These are phyloP conservation scores for Drosophila rhopaloa DNA, from an alignment of 1,140 invertebrate genomes.

Conservation along the genomic window DNA sequence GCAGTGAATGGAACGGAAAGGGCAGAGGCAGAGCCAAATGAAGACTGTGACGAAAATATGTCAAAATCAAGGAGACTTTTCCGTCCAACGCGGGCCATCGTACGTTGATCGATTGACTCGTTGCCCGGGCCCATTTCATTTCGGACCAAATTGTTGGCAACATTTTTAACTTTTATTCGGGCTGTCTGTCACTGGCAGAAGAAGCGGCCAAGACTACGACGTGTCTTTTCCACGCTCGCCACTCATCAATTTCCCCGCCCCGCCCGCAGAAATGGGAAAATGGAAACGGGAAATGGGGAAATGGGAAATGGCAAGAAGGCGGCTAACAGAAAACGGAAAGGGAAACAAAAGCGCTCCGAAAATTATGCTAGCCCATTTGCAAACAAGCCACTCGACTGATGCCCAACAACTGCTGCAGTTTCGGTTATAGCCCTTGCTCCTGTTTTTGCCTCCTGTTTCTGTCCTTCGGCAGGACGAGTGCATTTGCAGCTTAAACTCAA, in stretches of 20 bases:
- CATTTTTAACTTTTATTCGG: conserved; percentile 77
- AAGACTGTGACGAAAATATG: conserved; percentile 62
- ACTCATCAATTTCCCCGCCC: conserved; percentile 60
- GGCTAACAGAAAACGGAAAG: conserved; percentile 1
- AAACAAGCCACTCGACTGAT: conserved; percentile 69
- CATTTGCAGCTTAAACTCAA: conserved; percentile 68
- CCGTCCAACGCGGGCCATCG: conserved; percentile 11
- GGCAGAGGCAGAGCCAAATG: not conserved
- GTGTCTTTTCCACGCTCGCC: conserved; percentile 56
- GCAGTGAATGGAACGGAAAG: not conserved
- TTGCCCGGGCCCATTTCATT: conserved; percentile 68
- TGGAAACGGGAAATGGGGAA: not conserved
- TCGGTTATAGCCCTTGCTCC: conserved; percentile 37
- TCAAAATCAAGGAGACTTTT: conserved; percentile 61
- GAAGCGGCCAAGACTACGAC: conserved; percentile 29
- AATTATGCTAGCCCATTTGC: conserved; percentile 77
- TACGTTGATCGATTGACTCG: conserved; percentile 75
- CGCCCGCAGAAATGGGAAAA: too few species aligned
- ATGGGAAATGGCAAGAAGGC: not conserved
- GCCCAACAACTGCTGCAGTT: conserved; percentile 53
- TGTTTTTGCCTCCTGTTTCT: conserved; percentile 14
- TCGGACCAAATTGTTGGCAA: conserved; percentile 69
- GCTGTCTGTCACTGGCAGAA: conserved; percentile 71
- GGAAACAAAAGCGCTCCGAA: conserved; percentile 44
- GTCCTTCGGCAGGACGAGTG: conserved; percentile 31